Base-by-base conservation (phyloP, 2,113 vertebrate species). In the Vombatus ursinus region DNA sequence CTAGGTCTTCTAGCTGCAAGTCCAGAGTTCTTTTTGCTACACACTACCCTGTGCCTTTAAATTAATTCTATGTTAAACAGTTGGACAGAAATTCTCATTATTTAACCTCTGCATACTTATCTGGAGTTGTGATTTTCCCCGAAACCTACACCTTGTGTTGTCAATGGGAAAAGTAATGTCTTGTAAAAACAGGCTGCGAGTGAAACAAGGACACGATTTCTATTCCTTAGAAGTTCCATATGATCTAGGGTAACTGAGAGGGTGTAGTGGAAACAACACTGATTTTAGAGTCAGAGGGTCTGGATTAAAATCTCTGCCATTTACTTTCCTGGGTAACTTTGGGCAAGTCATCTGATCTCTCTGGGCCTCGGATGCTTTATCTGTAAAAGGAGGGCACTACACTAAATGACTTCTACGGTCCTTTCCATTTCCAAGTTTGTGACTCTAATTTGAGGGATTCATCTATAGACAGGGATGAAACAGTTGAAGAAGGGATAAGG, bases 51-150 rank as follows among this genome's bases (percentile, higher is more conserved):
- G n/a, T 23, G 19, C n/a, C n/a, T 44, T 44, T 84, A n/a, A 44
- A 84, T 44, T 16, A 84, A 84, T 44, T 84, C 68, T 5, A 22
- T 84, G 8, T 22, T 44, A n/a, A 44, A 44, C 16, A 84, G n/a
- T 44, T 84, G 19, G n/a, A 19, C 51, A 94, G 31, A 84, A 90
- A 95, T 94, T 89, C 53, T 93, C 57, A 77, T 50, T 61, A 53
- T 47, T 89, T n/a, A 68, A n/a, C 77, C 94, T 47, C 77, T 90
- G 54, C 77, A 90, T 8, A 44, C 47, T 25, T 93, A 47, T 93
- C 77, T 47, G 50, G 90, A 92, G 48, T 50, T n/a, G 14, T n/a
- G 31, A 68, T 68, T 3, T 68, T n/a, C 12, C 31, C 37, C 12
- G 52, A 37, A 94, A 44, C 8, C 7, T 0, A 26, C 8, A 52